phyloP scores from a whole-genome alignment of 35 echinoderm and acorn worm species.

The Heliocidaris tuberculata region DNA sequence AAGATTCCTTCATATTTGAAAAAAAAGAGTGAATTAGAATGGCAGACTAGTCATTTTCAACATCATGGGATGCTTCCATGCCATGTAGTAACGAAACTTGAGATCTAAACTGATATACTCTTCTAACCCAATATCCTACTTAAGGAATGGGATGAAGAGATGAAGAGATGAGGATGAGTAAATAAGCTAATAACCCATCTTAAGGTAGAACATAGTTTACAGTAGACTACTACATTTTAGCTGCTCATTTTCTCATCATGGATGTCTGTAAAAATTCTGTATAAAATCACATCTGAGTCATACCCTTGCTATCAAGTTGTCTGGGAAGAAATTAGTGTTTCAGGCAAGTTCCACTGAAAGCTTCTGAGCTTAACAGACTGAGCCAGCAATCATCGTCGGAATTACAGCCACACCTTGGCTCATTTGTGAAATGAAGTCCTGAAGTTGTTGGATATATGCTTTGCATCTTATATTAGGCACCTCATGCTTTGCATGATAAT shows the following conservation, averaged over 20 bases:
- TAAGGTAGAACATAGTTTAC: neutral
- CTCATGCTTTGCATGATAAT: constrained; percentile 1
- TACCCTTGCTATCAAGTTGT: neutral
- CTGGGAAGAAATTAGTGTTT: neutral
- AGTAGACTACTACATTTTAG: neutral
- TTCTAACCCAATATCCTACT: constrained; percentile 17
- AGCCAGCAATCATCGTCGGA: neutral
- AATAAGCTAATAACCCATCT: neutral
- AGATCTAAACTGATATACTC: neutral
- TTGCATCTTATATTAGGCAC: neutral
- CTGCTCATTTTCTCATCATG: neutral
- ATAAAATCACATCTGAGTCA: neutral
- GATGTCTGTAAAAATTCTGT: neutral
- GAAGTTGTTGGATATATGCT: neutral
- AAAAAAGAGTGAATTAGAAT: neutral
- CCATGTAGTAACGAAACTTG: neutral
- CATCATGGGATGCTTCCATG: neutral
- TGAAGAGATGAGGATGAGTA: neutral
- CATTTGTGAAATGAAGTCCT: neutral
- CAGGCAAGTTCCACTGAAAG: neutral
- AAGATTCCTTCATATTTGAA: neutral
- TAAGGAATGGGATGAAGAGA: neutral
- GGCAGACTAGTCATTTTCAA: neutral
- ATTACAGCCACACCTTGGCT: constrained; percentile 34
- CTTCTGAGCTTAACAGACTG: neutral